Evolutionary conservation across 2,797 vertebrate species (phyloP).

Genomic region (Kryptolebias ocellatus): DNA sequence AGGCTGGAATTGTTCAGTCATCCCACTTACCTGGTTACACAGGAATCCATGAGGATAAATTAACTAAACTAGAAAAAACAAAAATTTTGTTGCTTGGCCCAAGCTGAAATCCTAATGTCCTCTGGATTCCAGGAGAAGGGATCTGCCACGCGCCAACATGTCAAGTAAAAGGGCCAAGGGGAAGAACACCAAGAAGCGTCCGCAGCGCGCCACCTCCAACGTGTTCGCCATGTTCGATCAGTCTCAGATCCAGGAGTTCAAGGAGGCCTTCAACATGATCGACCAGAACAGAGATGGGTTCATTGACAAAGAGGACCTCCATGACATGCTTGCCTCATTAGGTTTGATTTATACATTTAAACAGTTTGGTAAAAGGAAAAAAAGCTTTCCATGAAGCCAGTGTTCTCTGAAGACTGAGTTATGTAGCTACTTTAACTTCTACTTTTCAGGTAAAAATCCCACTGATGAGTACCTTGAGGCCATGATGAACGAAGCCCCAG

Average conservation of each 20-base stretch:
- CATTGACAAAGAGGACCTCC: constrained; percentile 96
- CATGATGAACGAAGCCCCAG: constrained; percentile 97
- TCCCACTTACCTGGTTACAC: not conserved
- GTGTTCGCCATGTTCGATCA: constrained; percentile 98
- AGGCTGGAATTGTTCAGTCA: not conserved
- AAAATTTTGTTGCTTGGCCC: not conserved
- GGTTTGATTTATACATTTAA: constrained; percentile 76
- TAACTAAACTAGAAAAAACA: not conserved
- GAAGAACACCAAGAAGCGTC: constrained; percentile 95
- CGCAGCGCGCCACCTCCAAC: constrained; percentile 94
- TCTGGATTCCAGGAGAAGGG: constrained; percentile 31
- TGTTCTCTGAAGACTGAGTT: not conserved
- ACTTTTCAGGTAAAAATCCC: constrained; percentile 89
- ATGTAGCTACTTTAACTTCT: not conserved
- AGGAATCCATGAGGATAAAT: not conserved
- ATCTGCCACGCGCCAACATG: constrained; percentile 78
- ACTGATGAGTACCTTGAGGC: constrained; percentile 93
- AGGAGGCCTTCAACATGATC: constrained; percentile 98
- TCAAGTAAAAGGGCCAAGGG: constrained; percentile 95
- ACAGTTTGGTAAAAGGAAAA: too few species aligned
- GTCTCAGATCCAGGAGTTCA: constrained; percentile 98
- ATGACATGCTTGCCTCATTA: constrained; percentile 95
- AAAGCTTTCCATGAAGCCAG: too few species aligned
- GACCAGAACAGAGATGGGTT: constrained; percentile 97
- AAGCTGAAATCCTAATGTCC: constrained; percentile 1